Percentiles rank a stretch among this genome's conserved stretches.
Evolutionary conservation across 2,797 vertebrate species (phyloP).

Genomic region (Cryptoblepharus egeriae): DNA sequence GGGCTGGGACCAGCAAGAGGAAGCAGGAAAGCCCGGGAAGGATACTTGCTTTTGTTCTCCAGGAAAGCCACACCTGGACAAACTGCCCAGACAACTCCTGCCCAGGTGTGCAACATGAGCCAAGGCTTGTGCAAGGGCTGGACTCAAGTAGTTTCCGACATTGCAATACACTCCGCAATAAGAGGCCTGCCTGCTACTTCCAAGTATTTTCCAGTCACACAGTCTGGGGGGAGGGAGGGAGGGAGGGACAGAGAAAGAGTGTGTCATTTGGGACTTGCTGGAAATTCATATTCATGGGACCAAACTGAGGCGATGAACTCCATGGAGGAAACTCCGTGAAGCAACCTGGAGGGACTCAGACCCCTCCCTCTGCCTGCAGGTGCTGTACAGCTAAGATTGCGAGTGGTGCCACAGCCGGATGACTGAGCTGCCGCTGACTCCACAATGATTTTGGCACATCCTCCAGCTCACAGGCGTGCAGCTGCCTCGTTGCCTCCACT

Average conservation of each 20-base stretch:
- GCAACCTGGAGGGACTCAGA: not conserved
- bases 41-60: rapidly evolving
- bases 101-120: not conserved
- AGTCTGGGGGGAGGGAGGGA: not conserved
- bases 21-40: not conserved
- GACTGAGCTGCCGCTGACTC: no score
- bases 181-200: not conserved
- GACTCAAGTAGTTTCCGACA: not conserved
- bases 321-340: not conserved
- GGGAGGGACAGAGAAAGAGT: no score
- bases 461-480: no score
- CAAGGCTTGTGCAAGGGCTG: not conserved
- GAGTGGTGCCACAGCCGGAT: no score
- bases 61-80: not conserved
- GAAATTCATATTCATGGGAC: not conserved
- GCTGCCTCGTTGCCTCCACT: no score
- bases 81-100: not conserved
- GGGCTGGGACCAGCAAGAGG: no score
- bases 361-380: no score
- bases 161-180: not conserved
- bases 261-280: not conserved
- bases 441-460: no score
- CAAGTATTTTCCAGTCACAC: not conserved
- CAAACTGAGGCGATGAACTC: no score
- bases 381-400: no score